Evolutionary conservation across 2,113 vertebrate genomes (phyloP).

Genomic region (Chaenocephalus aceratus): DNA sequence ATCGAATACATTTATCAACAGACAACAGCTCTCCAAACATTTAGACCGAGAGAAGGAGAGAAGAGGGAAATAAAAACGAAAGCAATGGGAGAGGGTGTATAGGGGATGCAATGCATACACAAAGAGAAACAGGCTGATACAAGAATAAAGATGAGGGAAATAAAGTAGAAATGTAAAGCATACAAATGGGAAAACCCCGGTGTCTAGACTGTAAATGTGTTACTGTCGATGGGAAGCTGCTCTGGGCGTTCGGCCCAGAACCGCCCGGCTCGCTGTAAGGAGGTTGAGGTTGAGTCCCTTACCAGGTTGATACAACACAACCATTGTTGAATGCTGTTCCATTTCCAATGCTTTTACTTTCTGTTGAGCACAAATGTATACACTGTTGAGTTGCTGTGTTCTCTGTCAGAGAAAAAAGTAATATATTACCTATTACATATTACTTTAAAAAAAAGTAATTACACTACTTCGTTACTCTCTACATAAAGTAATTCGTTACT

Average conservation of each 20-base stretch:
- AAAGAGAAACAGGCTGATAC: conserved; percentile 18
- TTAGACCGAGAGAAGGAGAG: neutral
- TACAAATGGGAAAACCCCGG: conserved; percentile 48
- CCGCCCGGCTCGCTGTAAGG: conserved; percentile 35
- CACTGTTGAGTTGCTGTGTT: neutral
- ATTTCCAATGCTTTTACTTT: conserved; percentile 41
- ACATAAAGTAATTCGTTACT: too few species aligned
- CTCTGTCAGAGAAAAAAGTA: neutral
- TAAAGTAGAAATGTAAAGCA: conserved; percentile 40
- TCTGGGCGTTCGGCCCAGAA: conserved; percentile 58
- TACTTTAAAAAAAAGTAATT: too few species aligned
- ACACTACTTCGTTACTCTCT: too few species aligned
- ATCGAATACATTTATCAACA: conserved; percentile 39
- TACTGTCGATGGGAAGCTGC: conserved; percentile 57
- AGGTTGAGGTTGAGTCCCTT: conserved; percentile 34
- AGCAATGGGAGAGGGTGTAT: neutral
- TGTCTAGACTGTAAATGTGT: conserved; percentile 13
- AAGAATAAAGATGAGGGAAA: conserved; percentile 38
- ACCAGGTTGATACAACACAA: conserved; percentile 47
- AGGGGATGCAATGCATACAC: conserved; percentile 11
- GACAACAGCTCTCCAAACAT: conserved; percentile 33
- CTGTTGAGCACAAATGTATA: conserved; percentile 9
- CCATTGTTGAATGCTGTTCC: conserved; percentile 24
- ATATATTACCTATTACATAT: too few species aligned
- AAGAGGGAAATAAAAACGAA: neutral